phyloP scores from a whole-genome alignment of 2,797 vertebrate genomes.

The Sandelia bainsii region DNA sequence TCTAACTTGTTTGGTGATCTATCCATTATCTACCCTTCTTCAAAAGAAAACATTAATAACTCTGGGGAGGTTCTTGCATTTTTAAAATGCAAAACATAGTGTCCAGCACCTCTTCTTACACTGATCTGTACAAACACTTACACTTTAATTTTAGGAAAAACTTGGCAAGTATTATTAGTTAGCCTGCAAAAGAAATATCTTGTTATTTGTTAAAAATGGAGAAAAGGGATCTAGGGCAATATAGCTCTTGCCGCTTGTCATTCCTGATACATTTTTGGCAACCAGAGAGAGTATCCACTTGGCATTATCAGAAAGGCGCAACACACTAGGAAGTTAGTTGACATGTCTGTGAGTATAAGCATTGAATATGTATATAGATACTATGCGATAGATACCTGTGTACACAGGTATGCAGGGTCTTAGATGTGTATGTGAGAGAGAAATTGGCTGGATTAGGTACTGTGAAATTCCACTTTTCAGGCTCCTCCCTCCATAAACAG shows the following conservation, averaged over 20 bases:
- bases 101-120: background rate
- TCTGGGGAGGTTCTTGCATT: background rate
- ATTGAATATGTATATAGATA: conserved; percentile 54
- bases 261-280: conserved; percentile 61
- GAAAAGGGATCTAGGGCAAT: conserved; percentile 25
- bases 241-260: conserved; percentile 38
- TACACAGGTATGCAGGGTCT: conserved; percentile 45
- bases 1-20: too few relatives aligned
- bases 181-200: conserved; percentile 10
- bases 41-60: background rate
- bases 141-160: background rate
- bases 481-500: conserved; percentile 60
- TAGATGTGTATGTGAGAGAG: conserved; percentile 56
- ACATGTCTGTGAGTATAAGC: conserved; percentile 60
- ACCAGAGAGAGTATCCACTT: conserved; percentile 40
- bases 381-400: conserved; percentile 53
- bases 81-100: too few relatives aligned
- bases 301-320: conserved; percentile 58
- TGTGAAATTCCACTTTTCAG: conserved; percentile 76
- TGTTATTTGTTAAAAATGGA: conserved; percentile 20
- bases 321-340: conserved; percentile 53
- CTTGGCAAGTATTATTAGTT: background rate
- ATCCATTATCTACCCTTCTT: background rate
- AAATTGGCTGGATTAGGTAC: conserved; percentile 57
- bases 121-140: background rate